Evolutionary conservation across 64 coral and sea anemone genomes (phyloP).

Genomic region (Anthopleura sola): DNA sequence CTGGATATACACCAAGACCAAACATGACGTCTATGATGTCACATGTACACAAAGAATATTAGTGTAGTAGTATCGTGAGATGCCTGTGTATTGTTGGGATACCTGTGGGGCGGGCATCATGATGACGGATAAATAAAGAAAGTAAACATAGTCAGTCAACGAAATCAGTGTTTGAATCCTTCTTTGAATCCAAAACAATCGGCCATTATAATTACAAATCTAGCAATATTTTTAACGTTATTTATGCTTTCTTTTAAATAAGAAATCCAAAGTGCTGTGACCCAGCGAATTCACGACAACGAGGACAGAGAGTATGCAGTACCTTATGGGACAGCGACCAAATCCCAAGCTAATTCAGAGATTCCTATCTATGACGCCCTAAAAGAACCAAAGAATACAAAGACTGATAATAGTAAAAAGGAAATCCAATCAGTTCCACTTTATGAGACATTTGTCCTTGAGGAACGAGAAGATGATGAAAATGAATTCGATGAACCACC

Average conservation of each 20-base stretch:
- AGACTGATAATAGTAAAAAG: not conserved
- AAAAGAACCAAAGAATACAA: not conserved
- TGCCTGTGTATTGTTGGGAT: no score
- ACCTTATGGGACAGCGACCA: not conserved
- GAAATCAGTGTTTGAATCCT: no score
- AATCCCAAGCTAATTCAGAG: not conserved
- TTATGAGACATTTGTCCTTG: not conserved
- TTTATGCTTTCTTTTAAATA: not conserved
- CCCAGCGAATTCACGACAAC: not conserved
- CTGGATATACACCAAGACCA: no score
- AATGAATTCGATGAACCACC: not conserved
- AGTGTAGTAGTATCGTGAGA: no score
- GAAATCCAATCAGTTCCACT: not conserved
- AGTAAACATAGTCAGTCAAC: no score
- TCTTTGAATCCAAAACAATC: no score
- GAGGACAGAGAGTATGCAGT: not conserved
- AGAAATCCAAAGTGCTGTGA: not conserved
- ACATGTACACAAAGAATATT: no score
- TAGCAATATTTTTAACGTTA: no score
- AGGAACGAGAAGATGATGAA: not conserved
- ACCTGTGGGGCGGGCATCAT: no score
- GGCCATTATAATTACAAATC: no score
- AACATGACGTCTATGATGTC: no score
- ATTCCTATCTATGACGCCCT: not conserved
- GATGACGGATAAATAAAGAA: no score